phyloP scores from a whole-genome alignment of 2,113 vertebrate genomes.

The Perca flavescens region DNA sequence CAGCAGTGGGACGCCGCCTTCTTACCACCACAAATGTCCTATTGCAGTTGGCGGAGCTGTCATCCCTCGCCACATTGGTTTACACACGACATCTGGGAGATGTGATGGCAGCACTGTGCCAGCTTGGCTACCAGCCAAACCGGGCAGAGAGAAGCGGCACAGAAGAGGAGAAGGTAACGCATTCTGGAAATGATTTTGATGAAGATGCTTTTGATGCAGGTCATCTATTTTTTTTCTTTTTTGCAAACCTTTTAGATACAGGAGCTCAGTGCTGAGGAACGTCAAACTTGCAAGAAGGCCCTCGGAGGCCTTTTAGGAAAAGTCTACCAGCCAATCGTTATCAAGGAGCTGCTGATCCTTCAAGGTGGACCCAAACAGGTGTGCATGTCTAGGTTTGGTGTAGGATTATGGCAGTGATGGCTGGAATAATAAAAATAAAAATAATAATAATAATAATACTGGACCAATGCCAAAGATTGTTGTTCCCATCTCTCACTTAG shows the following conservation, averaged over 20 bases:
- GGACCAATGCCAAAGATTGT: too few relatives aligned
- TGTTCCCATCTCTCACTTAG: too few relatives aligned
- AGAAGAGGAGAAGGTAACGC: constrained; percentile 68
- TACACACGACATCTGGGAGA: constrained; percentile 90
- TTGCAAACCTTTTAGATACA: constrained; percentile 49
- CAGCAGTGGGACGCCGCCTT: constrained; percentile 72
- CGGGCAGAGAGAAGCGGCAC: constrained; percentile 53
- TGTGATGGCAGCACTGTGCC: constrained; percentile 89
- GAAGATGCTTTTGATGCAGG: not conserved
- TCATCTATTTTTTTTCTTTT: not conserved
- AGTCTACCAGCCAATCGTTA: constrained; percentile 92
- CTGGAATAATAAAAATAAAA: too few relatives aligned
- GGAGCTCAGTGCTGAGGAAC: constrained; percentile 85
- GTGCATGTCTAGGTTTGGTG: not conserved
- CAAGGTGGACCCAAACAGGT: constrained; percentile 93
- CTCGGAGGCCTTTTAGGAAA: constrained; percentile 86
- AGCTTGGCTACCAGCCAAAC: constrained; percentile 86
- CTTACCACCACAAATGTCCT: constrained; percentile 78
- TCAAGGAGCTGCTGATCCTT: constrained; percentile 92
- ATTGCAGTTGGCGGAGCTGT: constrained; percentile 79
- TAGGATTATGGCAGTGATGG: not conserved
- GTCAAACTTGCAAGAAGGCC: constrained; percentile 76
- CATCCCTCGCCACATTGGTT: constrained; percentile 85
- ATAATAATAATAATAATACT: too few relatives aligned
- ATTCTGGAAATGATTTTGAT: not conserved